phyloP scores from a whole-genome alignment of 2,797 vertebrate species.

The Catharus ustulatus region DNA sequence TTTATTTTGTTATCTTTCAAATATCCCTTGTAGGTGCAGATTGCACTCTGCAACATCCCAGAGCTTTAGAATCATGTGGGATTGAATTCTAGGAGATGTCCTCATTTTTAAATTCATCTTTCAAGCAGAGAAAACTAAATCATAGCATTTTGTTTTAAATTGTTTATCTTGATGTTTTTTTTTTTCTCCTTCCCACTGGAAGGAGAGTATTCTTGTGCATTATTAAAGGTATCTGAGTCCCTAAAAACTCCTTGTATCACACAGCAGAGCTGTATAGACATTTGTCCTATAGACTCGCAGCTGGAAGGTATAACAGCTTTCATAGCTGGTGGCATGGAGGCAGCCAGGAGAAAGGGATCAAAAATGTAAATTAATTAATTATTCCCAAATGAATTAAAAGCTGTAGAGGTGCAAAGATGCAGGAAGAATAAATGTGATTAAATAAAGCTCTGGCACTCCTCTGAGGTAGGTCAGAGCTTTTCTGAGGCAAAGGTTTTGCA shows the following conservation, averaged over 20 bases:
- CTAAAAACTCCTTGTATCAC: background rate
- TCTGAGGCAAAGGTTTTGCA: background rate
- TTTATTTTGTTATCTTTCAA: slow-evolving; percentile 21
- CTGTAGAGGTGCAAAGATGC: background rate
- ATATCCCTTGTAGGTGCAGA: background rate
- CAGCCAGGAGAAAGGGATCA: background rate
- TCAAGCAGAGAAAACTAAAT: background rate
- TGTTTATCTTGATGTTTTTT: background rate
- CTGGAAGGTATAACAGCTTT: background rate
- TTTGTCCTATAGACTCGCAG: background rate
- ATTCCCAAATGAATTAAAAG: background rate
- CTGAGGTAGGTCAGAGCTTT: background rate
- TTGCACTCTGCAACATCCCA: background rate
- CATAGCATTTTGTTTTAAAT: background rate
- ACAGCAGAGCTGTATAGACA: background rate
- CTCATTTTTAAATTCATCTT: background rate
- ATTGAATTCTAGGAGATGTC: background rate
- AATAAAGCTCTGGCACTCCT: background rate
- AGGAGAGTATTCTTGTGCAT: background rate
- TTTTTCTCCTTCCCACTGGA: background rate
- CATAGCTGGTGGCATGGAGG: background rate
- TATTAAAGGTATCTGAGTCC: background rate
- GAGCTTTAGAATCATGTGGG: background rate
- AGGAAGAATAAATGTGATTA: background rate
- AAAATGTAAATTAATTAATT: background rate